A percentile compares a stretch with the other conserved stretches of the same genome.
phyloP scores from a whole-genome alignment of 2,888 invertebrate species.

The Drosophila melanosoma region DNA sequence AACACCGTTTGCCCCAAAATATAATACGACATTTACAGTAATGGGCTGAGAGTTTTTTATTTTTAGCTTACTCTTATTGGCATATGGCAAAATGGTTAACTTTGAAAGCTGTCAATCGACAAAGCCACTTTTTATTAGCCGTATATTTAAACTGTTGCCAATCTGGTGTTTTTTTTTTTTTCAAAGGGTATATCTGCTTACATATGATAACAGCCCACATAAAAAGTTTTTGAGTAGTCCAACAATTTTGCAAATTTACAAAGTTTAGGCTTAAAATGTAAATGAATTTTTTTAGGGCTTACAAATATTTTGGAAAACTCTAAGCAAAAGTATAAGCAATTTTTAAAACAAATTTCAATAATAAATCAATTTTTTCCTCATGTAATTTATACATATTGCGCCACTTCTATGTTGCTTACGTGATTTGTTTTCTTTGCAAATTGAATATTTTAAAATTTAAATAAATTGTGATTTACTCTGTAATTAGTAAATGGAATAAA shows the following conservation, averaged over 20 bases:
- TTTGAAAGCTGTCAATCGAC: slow-evolving; percentile 32
- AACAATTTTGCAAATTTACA: neutral
- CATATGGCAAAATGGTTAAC: slow-evolving; percentile 35
- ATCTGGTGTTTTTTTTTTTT: neutral
- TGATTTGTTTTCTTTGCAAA: neutral
- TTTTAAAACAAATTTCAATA: neutral
- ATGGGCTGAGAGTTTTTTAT: slow-evolving; percentile 32
- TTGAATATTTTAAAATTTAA: neutral
- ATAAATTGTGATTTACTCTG: neutral
- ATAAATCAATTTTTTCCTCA: neutral
- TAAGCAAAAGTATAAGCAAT: neutral
- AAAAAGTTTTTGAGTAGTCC: no score
- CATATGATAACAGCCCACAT: neutral
- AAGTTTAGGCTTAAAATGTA: neutral
- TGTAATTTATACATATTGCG: neutral
- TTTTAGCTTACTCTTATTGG: slow-evolving; percentile 28
- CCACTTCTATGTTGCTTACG: neutral
- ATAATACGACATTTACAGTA: slow-evolving; percentile 38
- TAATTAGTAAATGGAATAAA: neutral
- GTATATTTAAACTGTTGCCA: neutral
- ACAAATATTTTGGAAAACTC: neutral
- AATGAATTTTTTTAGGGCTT: rapidly evolving
- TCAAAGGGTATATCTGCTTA: neutral
- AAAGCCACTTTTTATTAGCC: slow-evolving; percentile 20
- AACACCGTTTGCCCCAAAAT: slow-evolving; percentile 31